Evolutionary conservation across 2,888 invertebrate species (phyloP), one percentile per base, ranked within the genome.

Genomic region (Drosophila sordidapex): DNA sequence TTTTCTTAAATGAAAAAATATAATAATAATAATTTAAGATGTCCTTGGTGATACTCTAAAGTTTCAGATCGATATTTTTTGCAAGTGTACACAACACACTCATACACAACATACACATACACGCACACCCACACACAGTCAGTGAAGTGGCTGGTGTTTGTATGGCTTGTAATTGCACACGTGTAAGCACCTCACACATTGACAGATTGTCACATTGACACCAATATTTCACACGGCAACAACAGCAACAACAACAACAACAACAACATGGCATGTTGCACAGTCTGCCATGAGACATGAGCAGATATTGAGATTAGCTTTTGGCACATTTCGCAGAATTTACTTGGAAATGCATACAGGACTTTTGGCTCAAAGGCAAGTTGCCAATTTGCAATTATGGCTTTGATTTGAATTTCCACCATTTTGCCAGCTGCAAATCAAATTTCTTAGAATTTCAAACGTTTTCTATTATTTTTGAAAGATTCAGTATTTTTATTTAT

Each of bases 141-240:
- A 31, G 31, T 43, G 49, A 60, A 61, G 64, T 65, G 40, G 64
- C 52, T 29, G 25, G 51, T 66, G 57, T 74, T 79, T 79, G 74
- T 87, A 74, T 75, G 69, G 79, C 77, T 81, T 85, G 86, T 85
- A 87, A 85, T 85, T 85, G 88, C 85, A 72, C 75, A 86, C 83
- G 83, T 86, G 88, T 86, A 78, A 88, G 76, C 80, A 83, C 78
- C 78, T 86, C 66, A 74, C 65, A 73, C 73, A 86, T 88, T 85
- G 88, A 80, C 88, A 88, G 74, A 88, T 83, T 88, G 85, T 83
- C 86, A 82, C 78, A 83, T 82, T 88, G 85, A 86, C 86, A 83
- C 68, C 87, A 88, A 86, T 85, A 76, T 77, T 72, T 76, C 58
- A 60, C 60, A 56, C 27, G 3, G 57, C 51, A 2, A 31, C 31